These are phyloP conservation scores for Catajapyx aquilonaris DNA, from an alignment of 1,140 invertebrate species.

Conservation along the genomic window DNA sequence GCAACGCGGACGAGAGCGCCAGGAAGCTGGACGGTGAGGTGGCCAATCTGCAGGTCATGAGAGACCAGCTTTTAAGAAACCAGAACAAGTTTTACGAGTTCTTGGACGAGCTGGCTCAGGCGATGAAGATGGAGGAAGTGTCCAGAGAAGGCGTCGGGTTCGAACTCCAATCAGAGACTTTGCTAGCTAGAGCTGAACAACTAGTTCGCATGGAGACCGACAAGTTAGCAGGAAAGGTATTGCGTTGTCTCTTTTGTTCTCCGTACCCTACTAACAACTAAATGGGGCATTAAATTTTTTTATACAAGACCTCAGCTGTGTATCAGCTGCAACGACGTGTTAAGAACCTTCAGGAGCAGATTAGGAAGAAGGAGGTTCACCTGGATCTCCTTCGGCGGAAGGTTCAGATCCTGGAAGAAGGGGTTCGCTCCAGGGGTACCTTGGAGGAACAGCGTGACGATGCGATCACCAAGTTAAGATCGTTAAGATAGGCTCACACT, in stretches of 20 bases:
- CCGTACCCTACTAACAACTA: constrained; percentile 4
- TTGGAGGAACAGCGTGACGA: constrained; percentile 50
- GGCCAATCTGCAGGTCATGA: not conserved
- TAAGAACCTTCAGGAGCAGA: constrained; percentile 59
- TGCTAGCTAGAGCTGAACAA: constrained; percentile 52
- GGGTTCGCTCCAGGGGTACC: constrained; percentile 22
- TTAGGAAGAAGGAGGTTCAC: constrained; percentile 76
- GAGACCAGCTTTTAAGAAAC: not conserved
- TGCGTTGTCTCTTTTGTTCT: constrained; percentile 7
- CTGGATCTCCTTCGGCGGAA: constrained; percentile 72
- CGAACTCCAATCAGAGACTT: constrained; percentile 53
- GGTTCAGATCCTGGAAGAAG: constrained; percentile 49
- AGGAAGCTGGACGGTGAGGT: not conserved
- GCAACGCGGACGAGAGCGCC: not conserved
- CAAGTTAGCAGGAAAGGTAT: constrained; percentile 53
- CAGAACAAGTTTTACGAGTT: constrained; percentile 39
- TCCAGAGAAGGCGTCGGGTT: constrained; percentile 46
- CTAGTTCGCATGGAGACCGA: constrained; percentile 51
- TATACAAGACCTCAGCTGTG: constrained; percentile 25
- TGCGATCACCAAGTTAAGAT: too few relatives aligned
- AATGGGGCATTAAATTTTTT: constrained; percentile 1
- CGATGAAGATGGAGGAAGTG: constrained; percentile 52
- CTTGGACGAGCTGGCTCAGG: constrained; percentile 43
- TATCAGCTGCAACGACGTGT: constrained; percentile 64
- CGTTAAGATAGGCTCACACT: too few relatives aligned